Percentiles rank a stretch among this genome's conserved stretches.
These are phyloP conservation scores for Helarctos malayanus DNA, from an alignment of 2,797 vertebrate genomes.

Conservation along the genomic window DNA sequence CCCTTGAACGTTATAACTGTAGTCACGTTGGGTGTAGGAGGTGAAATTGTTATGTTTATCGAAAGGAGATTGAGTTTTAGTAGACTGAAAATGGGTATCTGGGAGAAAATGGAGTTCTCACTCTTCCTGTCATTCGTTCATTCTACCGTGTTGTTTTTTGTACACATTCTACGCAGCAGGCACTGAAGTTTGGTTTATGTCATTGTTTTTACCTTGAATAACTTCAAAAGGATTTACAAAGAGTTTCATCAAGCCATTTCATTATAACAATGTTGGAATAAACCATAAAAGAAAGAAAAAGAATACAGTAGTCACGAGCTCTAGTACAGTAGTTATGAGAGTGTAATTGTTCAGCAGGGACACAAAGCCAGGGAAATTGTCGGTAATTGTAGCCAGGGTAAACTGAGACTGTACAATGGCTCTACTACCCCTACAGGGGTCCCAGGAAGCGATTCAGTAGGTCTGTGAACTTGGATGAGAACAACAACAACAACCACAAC, in stretches of 20 bases:
- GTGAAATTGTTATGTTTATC: not conserved
- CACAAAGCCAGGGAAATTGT: not conserved
- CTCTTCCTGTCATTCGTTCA: not conserved
- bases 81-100: not conserved
- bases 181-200: not conserved
- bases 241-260: not conserved
- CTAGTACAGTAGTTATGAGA: rapidly evolving
- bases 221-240: not conserved
- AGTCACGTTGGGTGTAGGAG: not conserved
- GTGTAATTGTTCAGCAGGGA: not conserved
- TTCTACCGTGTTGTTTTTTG: not conserved
- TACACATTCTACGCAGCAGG: not conserved
- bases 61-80: not conserved
- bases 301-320: not conserved
- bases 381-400: not conserved
- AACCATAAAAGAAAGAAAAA: not conserved
- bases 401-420: rapidly evolving
- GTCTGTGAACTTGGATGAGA: not conserved
- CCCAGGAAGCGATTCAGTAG: not conserved
- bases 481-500: not conserved
- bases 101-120: not conserved
- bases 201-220: not conserved
- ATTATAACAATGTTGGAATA: not conserved
- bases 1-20: not conserved
- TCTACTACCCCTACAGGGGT: too few relatives aligned